Conservation (phyloP, 1,140 invertebrate genomes). For the Adoxophyes honmai region DNA sequence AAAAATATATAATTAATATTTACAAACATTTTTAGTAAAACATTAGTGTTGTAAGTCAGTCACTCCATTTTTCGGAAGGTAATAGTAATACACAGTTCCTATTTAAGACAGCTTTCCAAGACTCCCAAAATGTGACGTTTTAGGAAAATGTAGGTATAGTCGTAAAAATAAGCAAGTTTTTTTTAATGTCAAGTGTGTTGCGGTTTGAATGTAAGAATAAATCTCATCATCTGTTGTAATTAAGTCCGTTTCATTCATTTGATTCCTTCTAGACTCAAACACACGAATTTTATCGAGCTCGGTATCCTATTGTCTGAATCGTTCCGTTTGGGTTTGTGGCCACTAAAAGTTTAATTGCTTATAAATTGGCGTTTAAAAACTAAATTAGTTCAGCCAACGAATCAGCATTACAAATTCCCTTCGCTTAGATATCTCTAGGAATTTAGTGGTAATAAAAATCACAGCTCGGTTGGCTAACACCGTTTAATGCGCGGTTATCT, state of each 20-base stretch:
- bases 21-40: too few species aligned
- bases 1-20: too few species aligned
- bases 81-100: too few species aligned
- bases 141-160: too few species aligned
- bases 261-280: not conserved
- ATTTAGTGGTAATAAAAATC: constrained; percentile 71
- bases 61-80: too few species aligned
- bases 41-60: too few species aligned
- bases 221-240: not conserved
- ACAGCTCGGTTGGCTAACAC: constrained; percentile 62
- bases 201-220: constrained; percentile 1
- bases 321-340: not conserved
- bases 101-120: too few species aligned
- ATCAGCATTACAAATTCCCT: constrained; percentile 28
- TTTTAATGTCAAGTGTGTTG: constrained; percentile 1
- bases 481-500: constrained; percentile 64
- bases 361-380: not conserved
- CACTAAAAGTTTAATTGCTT: constrained; percentile 2
- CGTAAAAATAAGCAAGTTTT: not conserved
- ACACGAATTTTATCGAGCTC: not conserved
- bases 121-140: too few species aligned
- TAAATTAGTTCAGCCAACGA: not conserved
- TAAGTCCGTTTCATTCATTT: constrained; percentile 3
- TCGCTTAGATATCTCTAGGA: constrained; percentile 41
- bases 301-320: not conserved